Evolutionary conservation across 2,797 vertebrate genomes (phyloP), one percentile per base, ranked within the genome.

Genomic region (Oophaga sylvatica): DNA sequence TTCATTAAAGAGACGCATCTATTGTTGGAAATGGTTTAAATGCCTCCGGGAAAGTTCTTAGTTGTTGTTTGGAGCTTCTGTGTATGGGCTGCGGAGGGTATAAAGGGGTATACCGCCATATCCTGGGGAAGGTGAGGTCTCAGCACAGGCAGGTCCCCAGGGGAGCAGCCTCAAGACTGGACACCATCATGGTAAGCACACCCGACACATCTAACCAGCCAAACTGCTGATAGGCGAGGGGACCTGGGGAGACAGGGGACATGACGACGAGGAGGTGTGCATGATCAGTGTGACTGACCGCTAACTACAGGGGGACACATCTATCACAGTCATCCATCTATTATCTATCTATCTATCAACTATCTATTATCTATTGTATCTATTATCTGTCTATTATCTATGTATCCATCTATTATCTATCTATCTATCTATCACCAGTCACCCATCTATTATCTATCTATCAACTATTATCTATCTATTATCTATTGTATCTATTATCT

Each of bases 1-100:
- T 96, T 97, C 96, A 97, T 98, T 97, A 97, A 96, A 96, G 94
- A 93, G 94, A 94, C 95, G 94, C 93, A 94, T 93, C 95, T 97
- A 97, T 97, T 97, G 96, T 97, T 94, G 95, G 94, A 90, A 94
- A 95, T 95, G 95, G 94, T 94, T 95, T 96, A 95, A 93, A 95
- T 96, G 95, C 94, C 95, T 94, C 93, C 95, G 96, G 95, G 93
- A 96, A 96, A 95, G 93, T 94, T 94, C 94, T 95, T 94, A 94
- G 96, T 95, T 96, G 96, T 96, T 97, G 95, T 97, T 95, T 94
- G 94, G 95, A 92, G 93, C 93, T 87, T 93, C 95, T 95, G 96
- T 97, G 96, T 96, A 97, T 96, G 97, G 95, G 93, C 92, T 92
- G 91, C 91, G 90, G 91, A 87, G 67, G 87, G 85, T 88, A 88